Evolutionary conservation across 2,888 invertebrate genomes (phyloP).

Genomic region (Dryobotodes eremita): DNA sequence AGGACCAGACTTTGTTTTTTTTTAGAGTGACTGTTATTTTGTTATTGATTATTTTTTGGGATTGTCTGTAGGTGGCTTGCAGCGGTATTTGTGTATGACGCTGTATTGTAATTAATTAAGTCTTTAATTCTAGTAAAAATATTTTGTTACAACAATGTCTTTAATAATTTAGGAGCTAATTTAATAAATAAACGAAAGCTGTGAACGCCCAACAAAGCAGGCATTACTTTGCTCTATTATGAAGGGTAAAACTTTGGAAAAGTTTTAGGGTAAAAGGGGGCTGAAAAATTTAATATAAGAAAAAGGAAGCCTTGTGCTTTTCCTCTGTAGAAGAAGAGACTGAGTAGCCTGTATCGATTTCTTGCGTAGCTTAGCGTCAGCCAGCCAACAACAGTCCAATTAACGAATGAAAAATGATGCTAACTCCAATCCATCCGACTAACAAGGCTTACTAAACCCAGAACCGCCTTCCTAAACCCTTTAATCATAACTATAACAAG

Average conservation of each 20-base stretch:
- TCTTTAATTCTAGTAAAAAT: too few species aligned
- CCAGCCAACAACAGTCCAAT: background rate
- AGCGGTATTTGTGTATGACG: background rate
- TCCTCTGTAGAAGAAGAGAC: background rate
- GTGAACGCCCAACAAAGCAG: background rate
- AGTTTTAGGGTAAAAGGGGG: background rate
- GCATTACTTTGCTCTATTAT: too few species aligned
- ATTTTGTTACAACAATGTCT: background rate
- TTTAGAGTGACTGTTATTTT: slow-evolving; percentile 40
- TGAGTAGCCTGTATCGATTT: background rate
- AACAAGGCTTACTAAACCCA: slow-evolving; percentile 24
- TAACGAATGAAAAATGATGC: slow-evolving; percentile 36
- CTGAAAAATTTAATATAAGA: background rate
- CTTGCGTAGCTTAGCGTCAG: background rate
- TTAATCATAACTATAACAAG: slow-evolving; percentile 52
- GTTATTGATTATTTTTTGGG: background rate
- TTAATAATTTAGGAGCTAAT: background rate
- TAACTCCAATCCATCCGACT: slow-evolving; percentile 4
- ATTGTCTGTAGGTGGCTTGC: background rate
- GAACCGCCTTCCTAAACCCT: slow-evolving; percentile 13
- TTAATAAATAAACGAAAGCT: background rate
- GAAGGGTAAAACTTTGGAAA: background rate
- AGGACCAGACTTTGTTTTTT: slow-evolving; percentile 39
- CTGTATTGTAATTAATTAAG: background rate
- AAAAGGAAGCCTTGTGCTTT: too few species aligned